These are phyloP conservation scores for Phaenicophaeus curvirostris DNA, from an alignment of 2,797 vertebrate species.

Conservation along the genomic window DNA sequence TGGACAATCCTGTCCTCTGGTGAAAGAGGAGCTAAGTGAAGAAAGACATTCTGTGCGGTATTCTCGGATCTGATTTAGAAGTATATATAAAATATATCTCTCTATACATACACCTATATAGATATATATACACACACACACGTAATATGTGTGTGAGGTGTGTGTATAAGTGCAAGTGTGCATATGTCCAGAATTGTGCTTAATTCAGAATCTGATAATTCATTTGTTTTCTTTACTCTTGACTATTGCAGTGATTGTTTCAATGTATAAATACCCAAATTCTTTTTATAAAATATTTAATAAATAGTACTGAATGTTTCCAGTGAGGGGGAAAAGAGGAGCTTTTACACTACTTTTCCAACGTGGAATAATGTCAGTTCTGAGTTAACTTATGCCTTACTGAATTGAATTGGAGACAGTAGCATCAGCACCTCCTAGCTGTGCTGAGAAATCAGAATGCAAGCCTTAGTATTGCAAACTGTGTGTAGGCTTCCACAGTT, in stretches of 20 bases:
- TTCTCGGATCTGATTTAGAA: constrained; percentile 18
- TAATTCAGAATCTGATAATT: constrained; percentile 62
- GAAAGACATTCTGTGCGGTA: background rate
- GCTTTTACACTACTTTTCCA: constrained; percentile 79
- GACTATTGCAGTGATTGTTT: constrained; percentile 66
- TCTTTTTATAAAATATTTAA: constrained; percentile 78
- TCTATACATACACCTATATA: background rate
- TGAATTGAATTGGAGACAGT: constrained; percentile 44
- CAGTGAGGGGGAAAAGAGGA: constrained; percentile 48
- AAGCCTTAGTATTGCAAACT: constrained; percentile 16
- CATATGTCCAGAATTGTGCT: constrained; percentile 59
- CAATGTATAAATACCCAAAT: constrained; percentile 72
- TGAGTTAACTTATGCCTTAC: constrained; percentile 77
- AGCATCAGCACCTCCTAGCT: constrained; percentile 29
- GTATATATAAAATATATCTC: constrained; percentile 5
- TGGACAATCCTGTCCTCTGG: constrained; percentile 91
- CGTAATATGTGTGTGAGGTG: background rate
- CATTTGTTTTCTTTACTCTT: constrained; percentile 56
- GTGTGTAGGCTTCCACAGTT: constrained; percentile 14
- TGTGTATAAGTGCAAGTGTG: constrained; percentile 19
- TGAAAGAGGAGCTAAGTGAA: constrained; percentile 76
- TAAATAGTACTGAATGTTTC: constrained; percentile 73
- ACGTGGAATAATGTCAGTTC: constrained; percentile 51
- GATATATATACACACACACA: background rate
- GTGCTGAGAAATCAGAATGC: constrained; percentile 21